Evolutionary conservation across 2,797 vertebrate genomes (phyloP), one percentile per base, ranked within the genome.

Genomic region (Poeciliopsis infans): DNA sequence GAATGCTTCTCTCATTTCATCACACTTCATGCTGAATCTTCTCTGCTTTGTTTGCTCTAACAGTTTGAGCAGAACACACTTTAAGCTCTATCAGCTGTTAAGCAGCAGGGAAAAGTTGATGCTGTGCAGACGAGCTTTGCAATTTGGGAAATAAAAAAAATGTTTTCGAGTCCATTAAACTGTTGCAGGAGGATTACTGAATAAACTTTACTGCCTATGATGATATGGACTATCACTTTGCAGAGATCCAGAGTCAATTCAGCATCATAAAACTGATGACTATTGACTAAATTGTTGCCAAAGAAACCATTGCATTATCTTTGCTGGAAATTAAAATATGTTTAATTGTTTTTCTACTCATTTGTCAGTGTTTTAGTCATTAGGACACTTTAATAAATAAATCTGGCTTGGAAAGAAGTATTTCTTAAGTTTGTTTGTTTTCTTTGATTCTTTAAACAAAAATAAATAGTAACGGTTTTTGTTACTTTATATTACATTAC

Each of bases 1-100:
- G 91, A 92, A 92, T 92, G 87, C 87, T 45, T 51, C 28, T 78
- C 76, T 53, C 79, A 41, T 88, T 92, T 92, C 91, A 88, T 89
- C 88, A 91, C 87, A 90, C 83, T 88, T 88, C 72, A 84, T 85
- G 87, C 88, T 79, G 83, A 82, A 77, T 73, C 1, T 77, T 77
- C 79, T 90, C 78, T 76, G 85, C 83, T 86, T 12, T 69, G 79
- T 87, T 89, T 82, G 77, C 76, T 73, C 74, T 74, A 80, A 51
- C 39, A 10, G 72, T 79, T 70, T 70, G 76, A 74, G 33, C 61
- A 61, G 73, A 75, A 75, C 64, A 64, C 70, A 53, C 77, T 75
- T 83, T 68, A 49, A 76, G 71, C 75, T 78, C 25, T 73, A 81
- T 89, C 87, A 83, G 87, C 88, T 90, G 82, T 83, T 72, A 76